Evolutionary conservation across 2,797 vertebrate species (phyloP).

Genomic region (Momotus momota): DNA sequence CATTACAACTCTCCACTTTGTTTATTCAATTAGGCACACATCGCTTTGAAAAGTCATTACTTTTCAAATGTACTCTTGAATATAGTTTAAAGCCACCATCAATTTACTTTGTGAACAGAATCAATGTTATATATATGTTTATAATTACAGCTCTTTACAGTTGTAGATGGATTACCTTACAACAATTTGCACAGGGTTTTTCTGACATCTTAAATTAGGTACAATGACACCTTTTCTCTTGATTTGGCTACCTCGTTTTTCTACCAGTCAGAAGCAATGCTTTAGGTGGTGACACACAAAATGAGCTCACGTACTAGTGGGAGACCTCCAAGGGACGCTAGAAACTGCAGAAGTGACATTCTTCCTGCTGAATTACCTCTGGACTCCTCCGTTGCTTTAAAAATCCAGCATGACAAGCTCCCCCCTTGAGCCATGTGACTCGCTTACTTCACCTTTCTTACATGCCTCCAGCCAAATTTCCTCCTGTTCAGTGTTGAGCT

Average conservation of each 20-base stretch:
- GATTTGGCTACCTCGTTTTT: neutral
- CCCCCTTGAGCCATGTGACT: neutral
- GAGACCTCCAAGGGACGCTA: neutral
- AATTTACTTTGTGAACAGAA: conserved; percentile 54
- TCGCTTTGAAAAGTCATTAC: conserved; percentile 78
- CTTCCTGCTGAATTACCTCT: neutral
- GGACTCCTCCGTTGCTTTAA: neutral
- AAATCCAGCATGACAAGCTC: neutral
- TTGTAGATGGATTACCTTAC: neutral
- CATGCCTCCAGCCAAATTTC: neutral
- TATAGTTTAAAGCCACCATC: conserved; percentile 63
- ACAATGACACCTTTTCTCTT: neutral
- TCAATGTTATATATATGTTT: conserved; percentile 9
- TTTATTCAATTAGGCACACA: conserved; percentile 81
- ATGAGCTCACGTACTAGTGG: neutral
- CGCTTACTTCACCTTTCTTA: neutral
- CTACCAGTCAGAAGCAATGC: neutral
- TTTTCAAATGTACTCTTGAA: conserved; percentile 71
- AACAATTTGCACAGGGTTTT: neutral
- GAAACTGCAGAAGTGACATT: neutral
- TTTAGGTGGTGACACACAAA: neutral
- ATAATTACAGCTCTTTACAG: neutral
- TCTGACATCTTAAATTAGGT: neutral
- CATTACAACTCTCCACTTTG: conserved; percentile 74
- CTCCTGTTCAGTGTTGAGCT: neutral